A percentile compares a stretch with the other conserved stretches of the same genome.
Evolutionary conservation across 1,140 invertebrate genomes (phyloP).

Genomic region (Aleiodes sp.): DNA sequence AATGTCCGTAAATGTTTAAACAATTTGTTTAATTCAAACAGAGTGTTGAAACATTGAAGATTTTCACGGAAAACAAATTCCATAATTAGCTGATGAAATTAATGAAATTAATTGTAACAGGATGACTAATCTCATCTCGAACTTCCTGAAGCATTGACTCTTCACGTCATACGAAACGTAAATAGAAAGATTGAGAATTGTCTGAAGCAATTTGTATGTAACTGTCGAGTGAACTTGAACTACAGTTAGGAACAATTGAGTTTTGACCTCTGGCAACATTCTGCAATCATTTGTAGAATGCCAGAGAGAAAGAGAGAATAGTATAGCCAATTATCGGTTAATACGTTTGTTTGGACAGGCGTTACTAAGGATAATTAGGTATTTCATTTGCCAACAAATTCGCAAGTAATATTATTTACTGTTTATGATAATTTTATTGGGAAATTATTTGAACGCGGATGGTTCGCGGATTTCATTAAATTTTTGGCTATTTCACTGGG

Average conservation of each 20-base stretch:
- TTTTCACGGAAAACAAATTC: too few species aligned
- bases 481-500: too few species aligned
- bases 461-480: too few species aligned
- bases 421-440: too few species aligned
- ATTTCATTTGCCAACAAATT: too few species aligned
- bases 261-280: conserved; percentile 31
- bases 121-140: not conserved
- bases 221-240: conserved; percentile 41
- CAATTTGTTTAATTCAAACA: too few species aligned
- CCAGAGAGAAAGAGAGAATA: too few species aligned
- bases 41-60: not conserved
- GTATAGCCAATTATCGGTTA: conserved; percentile 3
- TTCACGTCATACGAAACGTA: not conserved
- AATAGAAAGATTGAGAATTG: not conserved
- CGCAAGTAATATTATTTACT: too few species aligned
- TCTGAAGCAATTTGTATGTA: not conserved
- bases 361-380: not conserved
- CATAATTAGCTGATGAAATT: too few species aligned
- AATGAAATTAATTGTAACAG: too few species aligned
- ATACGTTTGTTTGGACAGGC: not conserved
- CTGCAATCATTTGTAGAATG: conserved; percentile 1
- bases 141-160: not conserved
- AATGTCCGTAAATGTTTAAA: too few species aligned
- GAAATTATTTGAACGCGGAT: too few species aligned
- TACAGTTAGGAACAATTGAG: conserved; percentile 45